phyloP scores from a whole-genome alignment of 1,140 invertebrate species.

The Drosophila azteca region DNA sequence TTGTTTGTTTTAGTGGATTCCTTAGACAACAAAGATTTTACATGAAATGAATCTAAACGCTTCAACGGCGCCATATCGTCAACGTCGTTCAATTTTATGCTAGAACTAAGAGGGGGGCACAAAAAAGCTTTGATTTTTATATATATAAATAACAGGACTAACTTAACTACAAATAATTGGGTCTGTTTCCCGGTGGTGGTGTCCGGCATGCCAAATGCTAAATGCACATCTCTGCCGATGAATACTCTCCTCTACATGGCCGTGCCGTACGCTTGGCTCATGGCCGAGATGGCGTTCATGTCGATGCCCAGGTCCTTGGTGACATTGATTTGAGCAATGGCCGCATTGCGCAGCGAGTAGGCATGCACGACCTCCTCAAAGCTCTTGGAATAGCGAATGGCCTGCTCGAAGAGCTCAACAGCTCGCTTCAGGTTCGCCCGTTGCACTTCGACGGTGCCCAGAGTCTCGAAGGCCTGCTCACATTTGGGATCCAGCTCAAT shows the following conservation, averaged over 20 bases:
- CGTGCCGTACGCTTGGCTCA: constrained; percentile 49
- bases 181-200: no score
- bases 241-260: constrained; percentile 33
- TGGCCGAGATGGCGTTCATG: constrained; percentile 75
- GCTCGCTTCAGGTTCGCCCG: constrained; percentile 90
- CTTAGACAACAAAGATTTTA: constrained; percentile 48
- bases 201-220: no score
- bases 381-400: constrained; percentile 93
- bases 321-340: constrained; percentile 92
- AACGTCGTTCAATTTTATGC: constrained; percentile 24
- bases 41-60: constrained; percentile 16
- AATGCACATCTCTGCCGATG: constrained; percentile 18
- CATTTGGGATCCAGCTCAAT: constrained; percentile 95
- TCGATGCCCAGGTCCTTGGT: constrained; percentile 89
- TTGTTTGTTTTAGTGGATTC: constrained; percentile 25
- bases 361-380: constrained; percentile 94
- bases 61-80: no score
- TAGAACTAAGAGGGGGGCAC: constrained; percentile 10
- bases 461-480: constrained; percentile 97
- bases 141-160: no score
- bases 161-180: no score
- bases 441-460: constrained; percentile 97
- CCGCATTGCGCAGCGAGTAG: constrained; percentile 93
- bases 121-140: no score
- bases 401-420: constrained; percentile 94